Percentiles rank a stretch among this genome's conserved stretches.
Conservation (phyloP, 2,113 vertebrate genomes). For the Microcebus griseorufus region DNA sequence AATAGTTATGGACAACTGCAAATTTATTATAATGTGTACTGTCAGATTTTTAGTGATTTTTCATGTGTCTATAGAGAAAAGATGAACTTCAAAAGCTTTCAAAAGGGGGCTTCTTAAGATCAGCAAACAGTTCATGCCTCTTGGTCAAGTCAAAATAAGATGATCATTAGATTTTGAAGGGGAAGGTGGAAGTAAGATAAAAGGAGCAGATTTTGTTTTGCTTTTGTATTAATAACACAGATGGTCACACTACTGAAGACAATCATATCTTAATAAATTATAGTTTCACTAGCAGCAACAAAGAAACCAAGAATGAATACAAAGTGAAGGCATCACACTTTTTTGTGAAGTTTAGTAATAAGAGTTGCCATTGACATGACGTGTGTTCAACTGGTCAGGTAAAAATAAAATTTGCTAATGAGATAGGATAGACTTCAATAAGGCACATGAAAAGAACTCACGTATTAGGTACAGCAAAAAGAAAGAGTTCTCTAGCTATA, state of each 20-base stretch:
- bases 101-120: slow-evolving; percentile 46
- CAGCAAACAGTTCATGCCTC: not conserved
- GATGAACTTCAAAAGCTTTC: slow-evolving; percentile 29
- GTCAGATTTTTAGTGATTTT: slow-evolving; percentile 60
- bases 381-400: slow-evolving; percentile 69
- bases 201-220: slow-evolving; percentile 68
- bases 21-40: slow-evolving; percentile 64
- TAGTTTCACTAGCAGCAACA: slow-evolving; percentile 31
- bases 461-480: slow-evolving; percentile 60
- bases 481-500: slow-evolving; percentile 44
- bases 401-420: slow-evolving; percentile 80
- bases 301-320: slow-evolving; percentile 63
- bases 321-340: slow-evolving; percentile 33
- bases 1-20: slow-evolving; percentile 58
- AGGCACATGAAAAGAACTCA: slow-evolving; percentile 64
- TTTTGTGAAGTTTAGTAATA: slow-evolving; percentile 13
- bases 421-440: slow-evolving; percentile 75
- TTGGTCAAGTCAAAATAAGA: slow-evolving; percentile 30
- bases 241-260: slow-evolving; percentile 60
- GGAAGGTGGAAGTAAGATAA: not conserved
- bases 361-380: slow-evolving; percentile 64
- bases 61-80: slow-evolving; percentile 45
- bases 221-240: slow-evolving; percentile 65
- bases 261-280: slow-evolving; percentile 72
- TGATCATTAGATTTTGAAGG: not conserved